Evolutionary conservation across 2,888 invertebrate genomes (phyloP), one percentile per base, ranked within the genome.

Genomic region (Thysanoteuthis rhombus): DNA sequence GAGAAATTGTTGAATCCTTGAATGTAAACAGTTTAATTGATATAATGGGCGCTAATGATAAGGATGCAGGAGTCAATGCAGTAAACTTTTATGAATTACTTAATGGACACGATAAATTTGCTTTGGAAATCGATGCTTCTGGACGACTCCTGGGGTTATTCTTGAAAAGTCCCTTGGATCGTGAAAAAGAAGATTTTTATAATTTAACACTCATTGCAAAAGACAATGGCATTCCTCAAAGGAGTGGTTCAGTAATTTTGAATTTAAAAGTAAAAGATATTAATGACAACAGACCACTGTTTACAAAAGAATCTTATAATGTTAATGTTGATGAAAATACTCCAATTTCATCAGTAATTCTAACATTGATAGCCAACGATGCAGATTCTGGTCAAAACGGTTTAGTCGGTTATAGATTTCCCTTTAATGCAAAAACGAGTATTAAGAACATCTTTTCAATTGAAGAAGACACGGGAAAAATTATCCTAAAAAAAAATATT

Each of bases 391-490:
- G 99, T 10, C 98, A 97, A 19, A 99, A 99, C 96, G 98, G 97
- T 16, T 96, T 97, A 93, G 96, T 97, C 10, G 95, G 96, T 19
- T 97, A 97, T 95, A 97, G 97, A 96, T 97, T 96, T 90, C 95
- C 95, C 42, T 93, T 94, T 16, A 94, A 96, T 39, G 95, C 95
- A 22, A 94, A 95, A 6, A 94, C 93, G 40, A 95, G 95, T 93
- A 94, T 96, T 4, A 94, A 94, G 32, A 94, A 95, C 10, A 94
- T 94, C 25, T 96, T 96, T 94, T 93, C 93, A n/a, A 98, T 99
- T 10, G 98, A 99, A 97, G 98, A 98, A 0, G 98, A 98, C 95
- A 98, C 99, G 0, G 99, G 99, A 5, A 98, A 98, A 93, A 98
- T 99, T 94, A 98, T 98, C 40, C 98, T 98, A 0, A 98, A 98